Evolutionary conservation across 1,140 invertebrate species (phyloP).

Genomic region (Brachionus koreanus): DNA sequence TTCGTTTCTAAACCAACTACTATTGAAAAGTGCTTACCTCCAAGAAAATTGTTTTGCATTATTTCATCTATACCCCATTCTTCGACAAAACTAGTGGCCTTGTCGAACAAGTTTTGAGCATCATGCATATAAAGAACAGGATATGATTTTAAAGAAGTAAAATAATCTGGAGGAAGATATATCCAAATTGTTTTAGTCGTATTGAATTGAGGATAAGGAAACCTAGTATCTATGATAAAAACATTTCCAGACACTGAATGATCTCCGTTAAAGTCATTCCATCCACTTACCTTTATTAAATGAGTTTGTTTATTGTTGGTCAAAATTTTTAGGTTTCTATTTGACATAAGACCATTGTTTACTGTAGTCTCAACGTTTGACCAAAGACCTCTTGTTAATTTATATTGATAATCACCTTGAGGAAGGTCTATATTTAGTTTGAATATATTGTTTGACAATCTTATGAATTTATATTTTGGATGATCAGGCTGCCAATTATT

Average conservation of each 20-base stretch:
- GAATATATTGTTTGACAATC: not conserved
- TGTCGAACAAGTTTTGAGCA: slow-evolving; percentile 42
- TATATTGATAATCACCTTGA: not conserved
- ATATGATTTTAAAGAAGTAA: not conserved
- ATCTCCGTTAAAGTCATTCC: slow-evolving; percentile 20
- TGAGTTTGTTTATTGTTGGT: slow-evolving; percentile 1
- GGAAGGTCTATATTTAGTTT: slow-evolving; percentile 1
- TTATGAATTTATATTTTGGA: slow-evolving; percentile 7
- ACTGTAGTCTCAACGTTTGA: not conserved
- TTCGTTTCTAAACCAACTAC: slow-evolving; percentile 30
- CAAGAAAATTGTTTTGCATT: not conserved
- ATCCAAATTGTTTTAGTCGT: slow-evolving; percentile 31
- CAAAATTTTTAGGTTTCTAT: not conserved
- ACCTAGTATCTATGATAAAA: slow-evolving; percentile 24
- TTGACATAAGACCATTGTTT: not conserved
- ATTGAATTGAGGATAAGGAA: slow-evolving; percentile 27
- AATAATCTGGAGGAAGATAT: slow-evolving; percentile 38
- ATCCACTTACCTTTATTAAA: slow-evolving; percentile 8
- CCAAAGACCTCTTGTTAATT: slow-evolving; percentile 34
- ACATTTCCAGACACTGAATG: slow-evolving; percentile 17
- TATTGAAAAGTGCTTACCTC: not conserved
- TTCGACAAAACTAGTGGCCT: not conserved
- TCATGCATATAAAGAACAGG: slow-evolving; percentile 40
- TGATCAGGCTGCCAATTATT: slow-evolving; percentile 19
- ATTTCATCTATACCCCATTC: slow-evolving; percentile 44